Evolutionary conservation across 2,113 vertebrate genomes (phyloP), one percentile per base, ranked within the genome.

Genomic region (Synodontis membranacea): DNA sequence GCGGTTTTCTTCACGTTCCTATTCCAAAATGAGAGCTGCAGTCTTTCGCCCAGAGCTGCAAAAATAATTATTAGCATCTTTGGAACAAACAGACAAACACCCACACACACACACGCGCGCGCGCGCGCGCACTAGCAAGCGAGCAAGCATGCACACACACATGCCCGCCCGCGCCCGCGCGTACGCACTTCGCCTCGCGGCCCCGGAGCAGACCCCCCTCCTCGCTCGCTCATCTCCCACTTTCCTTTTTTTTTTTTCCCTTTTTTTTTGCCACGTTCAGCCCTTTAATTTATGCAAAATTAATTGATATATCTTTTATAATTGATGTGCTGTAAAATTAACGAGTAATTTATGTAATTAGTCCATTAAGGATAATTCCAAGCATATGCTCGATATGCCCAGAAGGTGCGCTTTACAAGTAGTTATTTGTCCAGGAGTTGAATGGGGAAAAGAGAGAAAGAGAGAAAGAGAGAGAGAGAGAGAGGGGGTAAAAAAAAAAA

Each of bases 331-430:
- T 99, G 97, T 99, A 99, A 98, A 99, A 98, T 99, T 99, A 99
- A 99, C 99, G 98, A 99, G 97, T 99, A 99, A 99, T 99, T 99
- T 99, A 99, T 99, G 98, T 99, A 99, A 99, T 99, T 99, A 99
- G 98, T 99, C 98, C 99, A 99, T 99, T 99, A 99, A 99, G 97
- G 97, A 97, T 99, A 99, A 99, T 99, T 99, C 97, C 96, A 54
- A 97, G 97, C 98, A 99, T 99, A 99, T 99, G 98, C 96, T 99
- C 97, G 95, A 95, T 96, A 99, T 99, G 98, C 98, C 98, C 98
- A 99, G 98, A 99, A 99, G 98, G 98, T 99, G 97, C 96, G 97
- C 97, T 99, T 98, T 99, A 99, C 97, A 99, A 99, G 97, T 97
- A 97, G 97, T 97, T 99, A 99, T 99, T 99, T 99, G 98, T 99